phyloP scores from a whole-genome alignment of 2,888 invertebrate species.

The Callyntrura guangdongensis region DNA sequence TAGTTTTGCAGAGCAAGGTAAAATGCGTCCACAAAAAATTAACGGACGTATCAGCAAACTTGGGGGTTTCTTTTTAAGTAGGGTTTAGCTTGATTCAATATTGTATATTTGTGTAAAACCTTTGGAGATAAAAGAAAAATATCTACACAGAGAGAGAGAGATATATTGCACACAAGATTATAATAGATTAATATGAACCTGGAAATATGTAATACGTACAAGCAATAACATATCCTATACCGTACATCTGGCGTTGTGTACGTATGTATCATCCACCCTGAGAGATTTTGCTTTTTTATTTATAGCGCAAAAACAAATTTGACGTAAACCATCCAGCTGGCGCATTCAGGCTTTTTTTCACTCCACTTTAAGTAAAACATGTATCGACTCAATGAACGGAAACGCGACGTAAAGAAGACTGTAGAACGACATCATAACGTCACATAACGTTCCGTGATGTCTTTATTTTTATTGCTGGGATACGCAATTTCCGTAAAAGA shows the following conservation, averaged over 20 bases:
- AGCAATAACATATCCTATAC: background rate
- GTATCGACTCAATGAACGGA: background rate
- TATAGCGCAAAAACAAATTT: slow-evolving; percentile 16
- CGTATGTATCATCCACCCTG: background rate
- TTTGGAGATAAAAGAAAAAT: slow-evolving; percentile 4
- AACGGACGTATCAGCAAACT: slow-evolving; percentile 48
- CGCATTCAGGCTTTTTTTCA: background rate
- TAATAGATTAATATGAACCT: background rate
- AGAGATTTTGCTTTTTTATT: background rate
- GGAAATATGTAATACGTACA: background rate
- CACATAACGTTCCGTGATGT: slow-evolving; percentile 14
- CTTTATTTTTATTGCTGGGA: slow-evolving; percentile 6
- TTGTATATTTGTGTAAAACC: slow-evolving; percentile 1
- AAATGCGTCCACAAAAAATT: slow-evolving; percentile 37
- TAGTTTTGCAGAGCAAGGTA: slow-evolving; percentile 10
- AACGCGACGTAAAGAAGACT: background rate
- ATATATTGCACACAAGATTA: background rate
- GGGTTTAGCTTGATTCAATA: slow-evolving; percentile 36
- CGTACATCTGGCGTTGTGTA: background rate
- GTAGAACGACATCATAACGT: background rate
- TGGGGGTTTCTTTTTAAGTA: background rate
- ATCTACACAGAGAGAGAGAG: too few species aligned
- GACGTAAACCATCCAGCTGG: slow-evolving; percentile 54
- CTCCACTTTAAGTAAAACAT: too few species aligned
- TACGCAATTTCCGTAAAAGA: background rate